Evolutionary conservation across 2,113 vertebrate genomes (phyloP).

Genomic region (Pluvianellus socialis): DNA sequence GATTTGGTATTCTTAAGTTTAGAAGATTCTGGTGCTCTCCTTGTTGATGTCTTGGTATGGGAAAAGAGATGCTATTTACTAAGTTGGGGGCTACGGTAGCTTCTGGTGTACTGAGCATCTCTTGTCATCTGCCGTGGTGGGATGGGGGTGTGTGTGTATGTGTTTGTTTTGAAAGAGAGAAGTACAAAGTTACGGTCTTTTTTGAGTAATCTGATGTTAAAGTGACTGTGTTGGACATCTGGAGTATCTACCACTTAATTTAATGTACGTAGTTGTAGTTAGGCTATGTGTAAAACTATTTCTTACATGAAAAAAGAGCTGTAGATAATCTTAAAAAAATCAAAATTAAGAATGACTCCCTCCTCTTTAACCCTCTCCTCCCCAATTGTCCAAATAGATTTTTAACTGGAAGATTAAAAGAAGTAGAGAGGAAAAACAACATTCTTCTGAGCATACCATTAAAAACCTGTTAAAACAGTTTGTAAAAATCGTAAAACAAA

Average conservation of each 20-base stretch:
- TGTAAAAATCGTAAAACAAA: not conserved
- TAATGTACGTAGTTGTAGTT: not conserved
- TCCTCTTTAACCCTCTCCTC: not conserved
- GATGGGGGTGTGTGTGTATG: too few species aligned
- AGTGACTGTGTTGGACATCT: not conserved
- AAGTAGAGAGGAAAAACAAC: not conserved
- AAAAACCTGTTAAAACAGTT: not conserved
- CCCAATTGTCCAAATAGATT: not conserved
- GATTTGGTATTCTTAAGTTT: not conserved
- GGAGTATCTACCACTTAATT: not conserved
- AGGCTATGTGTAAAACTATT: not conserved
- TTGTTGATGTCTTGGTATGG: not conserved
- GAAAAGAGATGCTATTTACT: not conserved
- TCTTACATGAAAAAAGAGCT: not conserved
- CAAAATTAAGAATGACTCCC: not conserved
- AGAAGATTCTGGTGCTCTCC: not conserved
- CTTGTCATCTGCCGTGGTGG: not conserved
- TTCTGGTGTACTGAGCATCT: not conserved
- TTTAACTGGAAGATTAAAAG: not conserved
- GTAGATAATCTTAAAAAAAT: not conserved
- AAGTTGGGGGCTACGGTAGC: not conserved
- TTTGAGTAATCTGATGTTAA: not conserved
- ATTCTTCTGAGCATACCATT: not conserved
- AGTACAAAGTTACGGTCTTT: not conserved
- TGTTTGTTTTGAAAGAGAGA: not conserved